Conservation (phyloP, 2,888 invertebrate species). For the Loripinus fragilis region DNA sequence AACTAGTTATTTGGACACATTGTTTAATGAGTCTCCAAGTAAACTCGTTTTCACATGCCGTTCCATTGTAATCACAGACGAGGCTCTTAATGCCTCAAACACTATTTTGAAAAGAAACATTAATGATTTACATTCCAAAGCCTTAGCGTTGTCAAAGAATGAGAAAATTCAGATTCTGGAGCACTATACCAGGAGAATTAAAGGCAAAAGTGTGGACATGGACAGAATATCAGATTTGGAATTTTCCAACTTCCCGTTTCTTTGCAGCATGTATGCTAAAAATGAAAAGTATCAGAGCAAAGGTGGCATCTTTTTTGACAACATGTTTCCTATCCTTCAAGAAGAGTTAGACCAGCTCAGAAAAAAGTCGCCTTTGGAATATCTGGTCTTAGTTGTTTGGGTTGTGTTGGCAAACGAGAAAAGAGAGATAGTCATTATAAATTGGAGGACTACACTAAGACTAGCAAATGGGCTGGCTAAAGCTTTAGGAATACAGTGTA, state of each 20-base stretch:
- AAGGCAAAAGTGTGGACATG: neutral
- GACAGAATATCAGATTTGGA: neutral
- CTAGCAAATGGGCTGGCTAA: neutral
- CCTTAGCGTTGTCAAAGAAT: neutral
- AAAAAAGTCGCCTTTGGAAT: neutral
- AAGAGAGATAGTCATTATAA: neutral
- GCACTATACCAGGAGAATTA: neutral
- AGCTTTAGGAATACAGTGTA: neutral
- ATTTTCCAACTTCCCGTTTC: neutral
- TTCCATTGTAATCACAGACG: neutral
- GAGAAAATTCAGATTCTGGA: neutral
- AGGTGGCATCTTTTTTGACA: neutral
- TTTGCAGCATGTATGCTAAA: constrained; percentile 6
- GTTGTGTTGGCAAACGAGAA: neutral
- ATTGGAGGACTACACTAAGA: neutral
- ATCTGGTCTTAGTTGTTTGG: neutral
- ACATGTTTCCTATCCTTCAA: neutral
- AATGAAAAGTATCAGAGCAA: neutral
- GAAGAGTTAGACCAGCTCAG: neutral
- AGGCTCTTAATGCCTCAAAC: neutral
- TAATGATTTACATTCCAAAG: neutral
- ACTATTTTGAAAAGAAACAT: neutral
- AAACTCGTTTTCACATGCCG: constrained; percentile 4
- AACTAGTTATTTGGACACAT: neutral
- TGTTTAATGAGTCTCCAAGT: neutral